Base-by-base conservation (phyloP, 2,113 vertebrate genomes). In the Phylloscopus trochilus region DNA sequence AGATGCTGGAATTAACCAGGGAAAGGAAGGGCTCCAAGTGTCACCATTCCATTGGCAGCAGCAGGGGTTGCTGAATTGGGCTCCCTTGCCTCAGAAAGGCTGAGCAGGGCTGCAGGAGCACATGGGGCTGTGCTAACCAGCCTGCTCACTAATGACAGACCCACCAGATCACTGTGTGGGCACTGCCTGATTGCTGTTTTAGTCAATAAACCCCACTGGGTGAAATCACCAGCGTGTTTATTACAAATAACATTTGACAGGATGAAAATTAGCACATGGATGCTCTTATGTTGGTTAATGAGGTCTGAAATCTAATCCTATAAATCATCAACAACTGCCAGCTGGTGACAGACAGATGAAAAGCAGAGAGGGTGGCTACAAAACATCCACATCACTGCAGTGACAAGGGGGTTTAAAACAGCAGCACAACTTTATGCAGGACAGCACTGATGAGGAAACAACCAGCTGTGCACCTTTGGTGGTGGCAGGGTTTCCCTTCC, bases 221-320 rank as follows among this genome's bases (percentile, higher is more conserved):
- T 73, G 55, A 90, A 90, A 77, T 56, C 70, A 76, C 46, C 18
- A 28, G 63, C 66, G 30, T 47, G 68, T 87, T 95, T 93, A 90
- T 83, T 81, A 64, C 85, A 90, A 95, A 90, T 92, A 95, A 90
- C 75, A 84, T 90, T 64, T 96, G 80, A 93, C 92, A 89, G 87
- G 58, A 84, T 82, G 43, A 94, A 94, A 94, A 96, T 93, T 92
- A 92, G 49, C 56, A 51, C 83, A 26, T 75, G 85, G 76, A 87
- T 74, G 79, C 72, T 90, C 74, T 92, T 88, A 49, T 52, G 70
- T 41, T 91, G 89, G 89, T 81, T 96, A 96, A 95, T 89, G 90
- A 96, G 64, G 69, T 91, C 83, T 97, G 81, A 92, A 96, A 96
- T 80, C 74, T 53, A 90, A 95, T 80, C 43, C 75, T 80, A 84